phyloP scores from a whole-genome alignment of 2,888 invertebrate genomes.

The Tiphia femorata region DNA sequence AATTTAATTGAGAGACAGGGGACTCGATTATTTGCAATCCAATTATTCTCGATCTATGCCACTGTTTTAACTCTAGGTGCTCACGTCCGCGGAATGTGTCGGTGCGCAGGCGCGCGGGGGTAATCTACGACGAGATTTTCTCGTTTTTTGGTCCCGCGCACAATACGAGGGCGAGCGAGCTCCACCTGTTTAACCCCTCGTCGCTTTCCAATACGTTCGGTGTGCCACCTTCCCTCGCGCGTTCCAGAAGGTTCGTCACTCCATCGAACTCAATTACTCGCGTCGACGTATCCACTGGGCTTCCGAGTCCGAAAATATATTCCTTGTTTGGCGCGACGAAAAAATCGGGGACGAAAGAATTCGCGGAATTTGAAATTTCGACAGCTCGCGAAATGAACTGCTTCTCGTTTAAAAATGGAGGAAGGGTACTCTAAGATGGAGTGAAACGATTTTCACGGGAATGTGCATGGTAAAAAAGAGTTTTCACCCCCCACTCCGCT shows the following conservation, averaged over 20 bases:
- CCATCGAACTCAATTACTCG: neutral
- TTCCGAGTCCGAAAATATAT: no score
- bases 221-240: neutral
- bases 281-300: no score
- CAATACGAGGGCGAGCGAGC: neutral
- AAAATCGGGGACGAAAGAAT: no score
- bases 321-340: no score
- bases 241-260: neutral
- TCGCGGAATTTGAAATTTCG: no score
- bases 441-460: no score
- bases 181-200: neutral
- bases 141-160: conserved; percentile 1
- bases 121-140: conserved; percentile 38
- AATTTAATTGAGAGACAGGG: conserved; percentile 37
- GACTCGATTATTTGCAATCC: conserved; percentile 36
- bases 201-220: neutral
- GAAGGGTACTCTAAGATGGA: no score
- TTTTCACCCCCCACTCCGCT: no score
- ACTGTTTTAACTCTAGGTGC: conserved; percentile 23
- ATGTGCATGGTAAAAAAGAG: no score
- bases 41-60: conserved; percentile 38
- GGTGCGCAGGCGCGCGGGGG: conserved; percentile 7
- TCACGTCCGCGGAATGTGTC: conserved; percentile 6
- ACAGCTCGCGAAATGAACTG: no score
- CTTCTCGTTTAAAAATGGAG: no score